These are phyloP conservation scores for Hanleya hanleyi DNA, from an alignment of 2,888 invertebrate species.

Conservation along the genomic window DNA sequence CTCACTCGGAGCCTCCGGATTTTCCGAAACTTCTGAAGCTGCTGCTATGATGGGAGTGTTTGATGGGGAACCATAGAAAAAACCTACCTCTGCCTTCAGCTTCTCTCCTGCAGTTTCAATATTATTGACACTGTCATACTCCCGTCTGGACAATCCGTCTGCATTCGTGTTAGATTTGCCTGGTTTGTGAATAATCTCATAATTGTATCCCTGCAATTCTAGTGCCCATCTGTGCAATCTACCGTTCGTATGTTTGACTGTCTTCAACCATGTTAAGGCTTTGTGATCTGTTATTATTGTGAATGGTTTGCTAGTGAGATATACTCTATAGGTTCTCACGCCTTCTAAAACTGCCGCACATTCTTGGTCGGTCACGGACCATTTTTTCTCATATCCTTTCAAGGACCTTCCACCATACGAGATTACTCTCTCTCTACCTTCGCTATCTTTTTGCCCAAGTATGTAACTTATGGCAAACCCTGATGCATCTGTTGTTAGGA, in stretches of 20 bases:
- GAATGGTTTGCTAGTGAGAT: constrained; percentile 27
- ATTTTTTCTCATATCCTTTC: constrained; percentile 19
- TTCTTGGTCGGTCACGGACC: constrained; percentile 28
- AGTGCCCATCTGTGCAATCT: constrained; percentile 26
- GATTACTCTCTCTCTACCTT: constrained; percentile 34
- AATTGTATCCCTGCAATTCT: constrained; percentile 32
- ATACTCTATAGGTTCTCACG: constrained; percentile 24
- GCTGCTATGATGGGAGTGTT: not conserved
- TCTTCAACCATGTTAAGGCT: constrained; percentile 25
- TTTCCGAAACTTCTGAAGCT: not conserved
- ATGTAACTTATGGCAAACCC: constrained; percentile 31
- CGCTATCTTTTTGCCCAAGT: constrained; percentile 35
- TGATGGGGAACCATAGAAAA: not conserved
- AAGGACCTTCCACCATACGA: constrained; percentile 31
- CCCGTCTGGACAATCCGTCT: not conserved
- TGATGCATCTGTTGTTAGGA: constrained; percentile 37
- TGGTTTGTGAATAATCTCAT: constrained; percentile 17
- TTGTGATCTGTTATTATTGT: constrained; percentile 36
- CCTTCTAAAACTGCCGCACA: constrained; percentile 36
- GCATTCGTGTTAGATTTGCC: constrained; percentile 7
- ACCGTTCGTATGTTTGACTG: constrained; percentile 18
- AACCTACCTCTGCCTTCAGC: not conserved
- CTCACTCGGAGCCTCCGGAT: not conserved
- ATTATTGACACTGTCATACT: no score
- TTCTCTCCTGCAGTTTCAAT: not conserved